Base-by-base conservation (phyloP, 1,140 invertebrate species). In the Nasonia longicornis region DNA sequence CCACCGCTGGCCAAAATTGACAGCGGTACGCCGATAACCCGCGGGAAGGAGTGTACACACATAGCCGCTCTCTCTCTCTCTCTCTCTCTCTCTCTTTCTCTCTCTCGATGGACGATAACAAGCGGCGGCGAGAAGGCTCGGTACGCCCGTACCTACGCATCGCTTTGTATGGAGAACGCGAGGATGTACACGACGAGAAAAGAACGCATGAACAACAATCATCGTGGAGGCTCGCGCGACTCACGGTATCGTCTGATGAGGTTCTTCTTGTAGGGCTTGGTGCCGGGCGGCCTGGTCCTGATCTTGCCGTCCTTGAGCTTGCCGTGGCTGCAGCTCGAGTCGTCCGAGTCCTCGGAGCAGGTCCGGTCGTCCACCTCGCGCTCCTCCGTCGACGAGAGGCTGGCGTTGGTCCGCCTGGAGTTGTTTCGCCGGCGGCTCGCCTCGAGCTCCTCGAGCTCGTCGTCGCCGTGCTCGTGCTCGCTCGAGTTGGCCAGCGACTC, bases 211-310 rank as follows among this genome's bases (percentile, higher is more conserved):
- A 26, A 26, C 26, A 26, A 26, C 1, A 42, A 42, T 8, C 38
- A 42, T 1, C 35, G 7, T 38, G 0, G 35, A 38, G 4, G 38
- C 38, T 42, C 29, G 14, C 16, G 69, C 16, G 69, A 77, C 96
- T 97, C 95, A 97, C 96, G 94, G 92, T 96, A 97, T 93, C 96
- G 93, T 91, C 95, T 95, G 93, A 97, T 96, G 85, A 97, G 93
- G 87, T 94, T 95, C 90, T 97, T 97, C 92, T 97, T 97, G 92
- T 96, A 96, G 29, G 95, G 95, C 87, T 96, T 96, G 78, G 93
- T 93, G 83, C 93, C 90, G 4, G 90, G 90, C 8, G 88, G 88
- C 71, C 89, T 86, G 22, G 88, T 86, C 11, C 90, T 86, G 48
- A 86, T 86, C 75, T 88, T 88, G 14, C 83, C 87, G 79, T 90